Percentiles rank a stretch among this genome's conserved stretches.
phyloP scores from a whole-genome alignment of 2,888 invertebrate species.

The Dilophus febrilis region DNA sequence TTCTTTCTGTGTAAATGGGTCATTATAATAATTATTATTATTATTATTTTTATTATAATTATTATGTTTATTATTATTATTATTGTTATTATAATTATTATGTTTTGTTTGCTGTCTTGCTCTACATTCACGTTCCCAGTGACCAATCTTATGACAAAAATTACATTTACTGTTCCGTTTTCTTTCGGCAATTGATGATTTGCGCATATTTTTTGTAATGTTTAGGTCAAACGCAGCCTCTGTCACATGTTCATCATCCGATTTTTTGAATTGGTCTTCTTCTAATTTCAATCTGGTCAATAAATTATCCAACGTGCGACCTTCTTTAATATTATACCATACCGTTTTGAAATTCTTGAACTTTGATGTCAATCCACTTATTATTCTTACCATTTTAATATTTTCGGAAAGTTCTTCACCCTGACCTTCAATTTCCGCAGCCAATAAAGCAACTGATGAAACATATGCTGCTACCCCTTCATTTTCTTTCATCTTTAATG shows the following conservation, averaged over 20 bases:
- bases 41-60: too few relatives aligned
- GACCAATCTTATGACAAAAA: not conserved
- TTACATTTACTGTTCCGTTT: not conserved
- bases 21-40: too few relatives aligned
- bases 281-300: not conserved
- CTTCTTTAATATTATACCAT: not conserved
- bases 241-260: not conserved
- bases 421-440: not conserved
- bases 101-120: not conserved
- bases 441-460: too few relatives aligned
- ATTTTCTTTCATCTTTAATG: too few relatives aligned
- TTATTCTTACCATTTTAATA: too few relatives aligned
- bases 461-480: not conserved
- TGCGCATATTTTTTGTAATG: too few relatives aligned
- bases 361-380: constrained; percentile 2
- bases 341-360: constrained; percentile 5
- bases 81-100: too few relatives aligned
- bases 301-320: not conserved
- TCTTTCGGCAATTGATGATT: not conserved
- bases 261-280: not conserved
- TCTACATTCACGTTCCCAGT: not conserved
- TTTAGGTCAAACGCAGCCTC: too few relatives aligned
- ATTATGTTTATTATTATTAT: too few relatives aligned
- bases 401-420: too few relatives aligned
- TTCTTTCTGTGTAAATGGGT: not conserved